A percentile compares a stretch with the other conserved stretches of the same genome.
These are phyloP conservation scores for Aricia agestis DNA, from an alignment of 1,140 invertebrate genomes.

Conservation along the genomic window DNA sequence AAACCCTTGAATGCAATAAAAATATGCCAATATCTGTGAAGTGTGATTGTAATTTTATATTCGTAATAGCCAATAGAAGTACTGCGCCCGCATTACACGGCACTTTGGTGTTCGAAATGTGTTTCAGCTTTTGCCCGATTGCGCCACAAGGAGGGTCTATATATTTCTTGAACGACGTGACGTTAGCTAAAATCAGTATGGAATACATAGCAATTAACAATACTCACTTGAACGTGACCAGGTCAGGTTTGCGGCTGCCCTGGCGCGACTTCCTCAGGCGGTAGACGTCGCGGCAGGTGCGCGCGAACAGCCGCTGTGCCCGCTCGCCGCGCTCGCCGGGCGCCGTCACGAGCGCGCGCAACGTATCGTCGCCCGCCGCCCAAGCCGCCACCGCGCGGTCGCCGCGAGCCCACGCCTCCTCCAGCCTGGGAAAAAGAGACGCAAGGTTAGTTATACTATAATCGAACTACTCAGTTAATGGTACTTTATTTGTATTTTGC, in stretches of 20 bases:
- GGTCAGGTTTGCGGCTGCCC: constrained; percentile 92
- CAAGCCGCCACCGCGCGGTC: constrained; percentile 88
- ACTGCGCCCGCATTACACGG: no score
- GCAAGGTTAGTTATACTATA: neutral
- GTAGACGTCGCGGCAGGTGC: constrained; percentile 93
- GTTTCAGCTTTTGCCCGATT: no score
- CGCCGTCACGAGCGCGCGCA: constrained; percentile 84
- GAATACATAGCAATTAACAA: neutral
- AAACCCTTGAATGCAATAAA: no score
- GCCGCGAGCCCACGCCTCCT: constrained; percentile 85
- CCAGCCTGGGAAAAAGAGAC: constrained; percentile 67
- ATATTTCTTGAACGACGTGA: no score
- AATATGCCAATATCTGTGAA: no score
- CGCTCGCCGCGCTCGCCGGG: constrained; percentile 73
- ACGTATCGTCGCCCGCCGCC: constrained; percentile 90
- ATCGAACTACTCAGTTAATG: neutral
- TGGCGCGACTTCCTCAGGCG: constrained; percentile 90
- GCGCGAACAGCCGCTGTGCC: constrained; percentile 88
- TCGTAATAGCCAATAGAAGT: no score
- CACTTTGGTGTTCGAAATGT: no score
- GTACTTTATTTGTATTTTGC: no score
- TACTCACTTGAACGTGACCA: constrained; percentile 95
- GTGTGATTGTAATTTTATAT: no score
- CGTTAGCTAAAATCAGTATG: no score
- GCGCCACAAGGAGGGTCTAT: no score